Conservation (phyloP, 1,140 invertebrate genomes). For the Diprion similis region DNA sequence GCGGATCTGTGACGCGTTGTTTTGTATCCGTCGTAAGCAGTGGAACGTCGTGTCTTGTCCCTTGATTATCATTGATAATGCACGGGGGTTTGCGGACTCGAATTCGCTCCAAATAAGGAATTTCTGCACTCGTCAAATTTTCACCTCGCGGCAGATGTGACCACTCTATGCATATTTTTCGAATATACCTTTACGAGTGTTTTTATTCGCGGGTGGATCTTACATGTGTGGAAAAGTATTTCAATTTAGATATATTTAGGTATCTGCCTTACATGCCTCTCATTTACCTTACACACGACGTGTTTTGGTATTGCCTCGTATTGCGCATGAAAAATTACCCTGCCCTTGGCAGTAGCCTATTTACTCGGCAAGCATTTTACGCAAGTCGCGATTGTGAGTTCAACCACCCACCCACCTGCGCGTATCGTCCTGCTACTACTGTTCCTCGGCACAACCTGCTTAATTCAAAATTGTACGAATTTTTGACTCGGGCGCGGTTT, state of each 20-base stretch:
- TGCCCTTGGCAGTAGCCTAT: constrained; percentile 57
- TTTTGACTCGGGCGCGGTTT: neutral
- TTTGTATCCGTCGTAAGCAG: too few species aligned
- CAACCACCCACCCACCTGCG: constrained; percentile 40
- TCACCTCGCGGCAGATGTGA: constrained; percentile 36
- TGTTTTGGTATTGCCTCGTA: constrained; percentile 43
- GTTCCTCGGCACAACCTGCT: neutral
- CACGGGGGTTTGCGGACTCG: neutral
- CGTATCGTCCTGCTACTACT: constrained; percentile 6
- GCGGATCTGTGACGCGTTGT: neutral
- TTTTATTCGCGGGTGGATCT: neutral
- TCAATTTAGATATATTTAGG: neutral
- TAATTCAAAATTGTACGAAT: neutral
- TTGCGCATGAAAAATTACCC: constrained; percentile 57
- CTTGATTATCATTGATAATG: neutral
- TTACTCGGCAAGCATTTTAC: constrained; percentile 24
- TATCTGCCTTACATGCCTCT: neutral
- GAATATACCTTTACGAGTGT: neutral
- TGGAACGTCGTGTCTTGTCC: neutral
- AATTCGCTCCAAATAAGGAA: constrained; percentile 5
- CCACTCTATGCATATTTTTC: constrained; percentile 26
- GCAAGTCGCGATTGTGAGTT: constrained; percentile 26
- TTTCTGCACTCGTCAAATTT: constrained; percentile 17
- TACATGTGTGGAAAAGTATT: neutral
- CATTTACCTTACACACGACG: constrained; percentile 15